Conservation (phyloP, 2,113 vertebrate genomes). For the Hydropotes inermis region DNA sequence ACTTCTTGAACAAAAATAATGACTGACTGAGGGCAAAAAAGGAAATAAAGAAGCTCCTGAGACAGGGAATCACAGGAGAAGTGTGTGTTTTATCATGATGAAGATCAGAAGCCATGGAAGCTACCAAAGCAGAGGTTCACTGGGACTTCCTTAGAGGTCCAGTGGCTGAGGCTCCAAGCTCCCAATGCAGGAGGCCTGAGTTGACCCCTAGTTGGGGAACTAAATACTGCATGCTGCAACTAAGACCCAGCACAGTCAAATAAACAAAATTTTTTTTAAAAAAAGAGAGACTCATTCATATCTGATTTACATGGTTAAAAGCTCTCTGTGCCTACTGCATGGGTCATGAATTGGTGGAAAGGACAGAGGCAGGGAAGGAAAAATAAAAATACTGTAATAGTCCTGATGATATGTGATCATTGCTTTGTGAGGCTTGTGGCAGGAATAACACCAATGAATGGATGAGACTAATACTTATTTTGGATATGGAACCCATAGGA, state of each 20-base stretch:
- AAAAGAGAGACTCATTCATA: background rate
- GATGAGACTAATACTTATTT: background rate
- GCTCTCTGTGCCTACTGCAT: background rate
- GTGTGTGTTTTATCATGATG: background rate
- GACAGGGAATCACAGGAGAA: background rate
- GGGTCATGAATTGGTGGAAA: background rate
- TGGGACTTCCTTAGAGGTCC: background rate
- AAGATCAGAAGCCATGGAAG: background rate
- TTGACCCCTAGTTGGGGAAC: background rate
- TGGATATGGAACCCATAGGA: background rate
- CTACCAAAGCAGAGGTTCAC: background rate
- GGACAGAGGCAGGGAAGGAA: background rate
- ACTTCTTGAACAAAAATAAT: background rate
- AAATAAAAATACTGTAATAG: background rate
- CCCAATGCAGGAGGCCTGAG: background rate
- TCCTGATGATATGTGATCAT: background rate
- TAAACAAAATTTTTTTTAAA: no score
- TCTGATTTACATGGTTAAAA: background rate
- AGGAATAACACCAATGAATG: background rate
- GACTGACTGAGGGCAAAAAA: background rate
- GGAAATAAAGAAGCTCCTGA: background rate
- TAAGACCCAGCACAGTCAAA: background rate
- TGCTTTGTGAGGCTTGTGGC: background rate
- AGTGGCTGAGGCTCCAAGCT: background rate
- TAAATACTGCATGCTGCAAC: background rate